Base-by-base conservation (phyloP, 2,113 vertebrate genomes). In the Mirza zaza region DNA sequence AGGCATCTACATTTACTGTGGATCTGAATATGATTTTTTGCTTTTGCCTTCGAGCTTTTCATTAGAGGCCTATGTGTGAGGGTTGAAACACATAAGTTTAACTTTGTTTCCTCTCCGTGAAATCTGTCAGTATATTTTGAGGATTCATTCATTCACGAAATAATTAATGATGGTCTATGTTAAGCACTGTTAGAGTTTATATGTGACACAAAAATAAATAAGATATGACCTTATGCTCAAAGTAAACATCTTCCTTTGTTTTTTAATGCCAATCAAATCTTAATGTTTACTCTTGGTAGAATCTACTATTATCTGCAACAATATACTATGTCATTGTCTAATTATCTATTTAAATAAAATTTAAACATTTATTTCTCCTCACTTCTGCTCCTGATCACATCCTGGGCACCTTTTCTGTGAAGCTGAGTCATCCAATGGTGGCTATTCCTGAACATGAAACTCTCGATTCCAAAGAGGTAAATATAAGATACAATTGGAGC, bases 361-460 rank as follows among this genome's bases (percentile, higher is more conserved):
- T 95, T 86, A 92, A 96, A 98, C 23, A 95, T 97, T 32, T 98
- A 95, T 97, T 95, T 98, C 73, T 97, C 89, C 79, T 95, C 57
- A 81, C 55, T 67, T 94, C 77, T 85, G 50, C 42, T 75, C 67
- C 61, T 36, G 92, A 59, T 94, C 70, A 91, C 20, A 61, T 94
- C 90, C 70, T 61, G 96, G 94, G 87, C 83, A 36, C 97, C 96
- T 98, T 97, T 95, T 42, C 95, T 98, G 0, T 18, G 92, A 98
- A 99, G 98, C 97, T 97, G 82, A 97, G 94, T 97, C 98, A 98
- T 97, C 98, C 98, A 65, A 99, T 99, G 96, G 97, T 98, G 96
- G 97, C 98, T 97, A 98, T 99, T 98, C 98, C 98, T 96, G 99
- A 99, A 98, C 98, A 98, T 2, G 98, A 99, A 97, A 97, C 97